These are phyloP conservation scores for Silurus asotus DNA, from an alignment of 2,113 vertebrate genomes.

Conservation along the genomic window DNA sequence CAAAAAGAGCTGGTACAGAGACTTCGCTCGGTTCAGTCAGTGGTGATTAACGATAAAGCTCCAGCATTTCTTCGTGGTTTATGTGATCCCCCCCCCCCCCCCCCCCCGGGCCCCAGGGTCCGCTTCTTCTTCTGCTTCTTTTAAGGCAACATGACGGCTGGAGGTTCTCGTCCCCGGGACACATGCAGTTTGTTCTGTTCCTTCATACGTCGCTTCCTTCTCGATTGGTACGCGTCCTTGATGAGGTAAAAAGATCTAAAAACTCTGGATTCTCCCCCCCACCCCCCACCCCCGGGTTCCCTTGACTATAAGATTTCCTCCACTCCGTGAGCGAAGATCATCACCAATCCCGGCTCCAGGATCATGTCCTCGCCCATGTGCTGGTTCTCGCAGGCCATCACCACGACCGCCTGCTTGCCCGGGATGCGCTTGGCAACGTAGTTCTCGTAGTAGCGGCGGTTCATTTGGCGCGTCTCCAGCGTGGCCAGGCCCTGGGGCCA, in stretches of 20 bases:
- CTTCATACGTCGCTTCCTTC: background rate
- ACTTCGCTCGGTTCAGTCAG: constrained; percentile 34
- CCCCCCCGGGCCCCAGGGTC: too few species aligned
- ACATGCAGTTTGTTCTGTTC: background rate
- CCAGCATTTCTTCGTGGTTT: constrained; percentile 32
- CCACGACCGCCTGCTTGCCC: constrained; percentile 95
- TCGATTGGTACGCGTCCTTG: constrained; percentile 1
- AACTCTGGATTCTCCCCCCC: background rate
- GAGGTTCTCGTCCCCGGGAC: constrained; percentile 1
- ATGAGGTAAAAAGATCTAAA: constrained; percentile 52
- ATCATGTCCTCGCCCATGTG: constrained; percentile 99
- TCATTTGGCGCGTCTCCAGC: constrained; percentile 96
- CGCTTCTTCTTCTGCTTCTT: constrained; percentile 53
- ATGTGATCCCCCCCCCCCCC: too few species aligned
- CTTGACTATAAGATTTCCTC: constrained; percentile 85
- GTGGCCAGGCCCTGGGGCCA: constrained; percentile 97
- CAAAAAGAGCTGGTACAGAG: constrained; percentile 39
- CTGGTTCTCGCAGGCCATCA: constrained; percentile 98
- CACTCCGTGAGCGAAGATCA: constrained; percentile 96
- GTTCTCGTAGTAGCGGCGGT: constrained; percentile 97
- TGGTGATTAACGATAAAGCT: constrained; percentile 21
- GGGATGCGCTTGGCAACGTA: constrained; percentile 98
- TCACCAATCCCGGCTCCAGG: constrained; percentile 93
- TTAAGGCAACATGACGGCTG: constrained; percentile 68
- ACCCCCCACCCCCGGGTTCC: too few species aligned